Evolutionary conservation across 2,113 vertebrate genomes (phyloP).

Genomic region (Pelusios castaneus): DNA sequence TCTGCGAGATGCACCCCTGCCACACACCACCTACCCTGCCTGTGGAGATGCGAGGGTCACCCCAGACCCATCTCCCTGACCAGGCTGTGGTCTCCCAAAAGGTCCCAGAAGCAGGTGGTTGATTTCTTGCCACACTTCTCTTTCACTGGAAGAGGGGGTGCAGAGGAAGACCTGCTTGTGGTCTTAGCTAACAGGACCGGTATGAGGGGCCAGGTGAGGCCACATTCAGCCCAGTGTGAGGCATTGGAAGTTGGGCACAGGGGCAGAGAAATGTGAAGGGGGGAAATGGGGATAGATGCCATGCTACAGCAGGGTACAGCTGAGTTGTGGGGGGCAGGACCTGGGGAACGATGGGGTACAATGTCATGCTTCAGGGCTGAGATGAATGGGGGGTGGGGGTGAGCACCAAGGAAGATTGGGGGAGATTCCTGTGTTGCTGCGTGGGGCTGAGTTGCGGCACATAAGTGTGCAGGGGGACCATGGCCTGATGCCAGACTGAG

Average conservation of each 20-base stretch:
- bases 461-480: background rate
- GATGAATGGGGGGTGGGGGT: no score
- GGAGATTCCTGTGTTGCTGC: background rate
- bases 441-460: background rate
- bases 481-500: background rate
- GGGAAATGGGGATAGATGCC: background rate
- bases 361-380: background rate
- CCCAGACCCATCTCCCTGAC: no score
- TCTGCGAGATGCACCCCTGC: fast-evolving
- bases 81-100: background rate
- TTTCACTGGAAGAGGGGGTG: background rate
- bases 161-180: background rate
- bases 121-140: background rate
- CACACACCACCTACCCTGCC: fast-evolving
- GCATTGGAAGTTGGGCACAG: background rate
- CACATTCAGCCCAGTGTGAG: background rate
- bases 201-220: no score
- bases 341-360: background rate
- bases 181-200: background rate
- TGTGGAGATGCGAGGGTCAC: background rate
- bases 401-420: no score
- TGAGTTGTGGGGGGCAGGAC: background rate
- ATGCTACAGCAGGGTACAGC: background rate
- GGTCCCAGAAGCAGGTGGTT: background rate
- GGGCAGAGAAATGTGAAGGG: background rate